These are phyloP conservation scores for Ophiothrix spiculata DNA, from an alignment of 35 echinoderm and acorn worm genomes.

Conservation along the genomic window DNA sequence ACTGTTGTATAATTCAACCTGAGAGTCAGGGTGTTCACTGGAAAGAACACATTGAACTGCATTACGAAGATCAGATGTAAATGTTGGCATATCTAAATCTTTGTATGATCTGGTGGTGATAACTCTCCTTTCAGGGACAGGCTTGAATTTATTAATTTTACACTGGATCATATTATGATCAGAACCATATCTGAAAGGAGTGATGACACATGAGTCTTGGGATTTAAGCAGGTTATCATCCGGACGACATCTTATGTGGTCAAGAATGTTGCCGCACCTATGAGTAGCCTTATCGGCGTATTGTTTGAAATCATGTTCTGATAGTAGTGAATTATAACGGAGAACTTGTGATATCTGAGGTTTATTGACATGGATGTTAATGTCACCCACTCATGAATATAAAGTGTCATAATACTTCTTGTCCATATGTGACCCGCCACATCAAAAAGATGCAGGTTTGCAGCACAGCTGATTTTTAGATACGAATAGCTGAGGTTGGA, in stretches of 20 bases:
- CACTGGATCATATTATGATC: background rate
- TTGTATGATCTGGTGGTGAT: background rate
- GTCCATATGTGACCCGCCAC: too few relatives aligned
- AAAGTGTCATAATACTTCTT: too few relatives aligned
- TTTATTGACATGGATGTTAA: too few relatives aligned
- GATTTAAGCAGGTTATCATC: background rate
- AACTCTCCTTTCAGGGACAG: background rate
- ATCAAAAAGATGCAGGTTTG: too few relatives aligned
- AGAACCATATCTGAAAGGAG: background rate
- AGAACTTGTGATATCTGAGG: too few relatives aligned
- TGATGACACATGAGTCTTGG: background rate
- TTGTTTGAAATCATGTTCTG: background rate
- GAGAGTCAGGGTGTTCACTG: background rate
- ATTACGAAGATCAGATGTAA: constrained; percentile 7
- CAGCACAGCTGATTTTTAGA: too few relatives aligned
- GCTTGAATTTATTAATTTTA: background rate
- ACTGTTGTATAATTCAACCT: background rate
- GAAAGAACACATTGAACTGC: background rate
- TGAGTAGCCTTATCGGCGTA: background rate
- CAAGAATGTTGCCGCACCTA: background rate
- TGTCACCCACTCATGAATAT: too few relatives aligned
- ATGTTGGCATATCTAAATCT: background rate
- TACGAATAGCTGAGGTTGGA: too few relatives aligned
- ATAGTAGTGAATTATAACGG: too few relatives aligned
- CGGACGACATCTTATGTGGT: background rate